Conservation (phyloP, 2,113 vertebrate species). For the Indicator indicator region DNA sequence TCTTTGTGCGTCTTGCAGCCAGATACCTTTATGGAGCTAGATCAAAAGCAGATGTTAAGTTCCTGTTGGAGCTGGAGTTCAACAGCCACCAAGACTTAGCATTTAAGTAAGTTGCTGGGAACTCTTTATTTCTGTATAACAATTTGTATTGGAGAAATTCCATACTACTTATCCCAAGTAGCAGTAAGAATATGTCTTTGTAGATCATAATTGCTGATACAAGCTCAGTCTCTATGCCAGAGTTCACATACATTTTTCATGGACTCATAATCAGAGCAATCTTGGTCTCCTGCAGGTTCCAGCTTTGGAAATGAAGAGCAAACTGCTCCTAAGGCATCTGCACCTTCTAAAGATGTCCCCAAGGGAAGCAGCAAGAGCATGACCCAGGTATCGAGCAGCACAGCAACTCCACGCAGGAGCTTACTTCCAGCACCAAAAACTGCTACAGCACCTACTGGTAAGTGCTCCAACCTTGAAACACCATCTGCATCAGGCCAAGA, state of each 20-base stretch:
- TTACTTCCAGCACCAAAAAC: conserved; percentile 83
- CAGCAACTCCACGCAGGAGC: conserved; percentile 79
- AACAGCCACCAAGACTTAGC: not conserved
- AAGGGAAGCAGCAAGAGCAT: conserved; percentile 69
- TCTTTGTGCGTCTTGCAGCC: not conserved
- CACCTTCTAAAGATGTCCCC: conserved; percentile 72
- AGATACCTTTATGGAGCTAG: not conserved
- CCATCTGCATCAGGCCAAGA: not conserved
- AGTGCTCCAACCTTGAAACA: conserved; percentile 25
- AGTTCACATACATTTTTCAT: conserved; percentile 65
- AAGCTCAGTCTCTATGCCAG: not conserved
- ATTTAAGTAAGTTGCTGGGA: not conserved
- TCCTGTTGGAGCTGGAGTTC: not conserved
- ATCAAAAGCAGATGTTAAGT: not conserved
- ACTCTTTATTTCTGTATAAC: not conserved
- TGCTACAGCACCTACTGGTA: conserved; percentile 68
- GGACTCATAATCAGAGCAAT: conserved; percentile 46
- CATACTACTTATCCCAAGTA: not conserved
- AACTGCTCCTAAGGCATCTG: conserved; percentile 63
- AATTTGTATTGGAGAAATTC: not conserved
- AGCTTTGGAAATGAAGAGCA: conserved; percentile 83
- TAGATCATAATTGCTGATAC: not conserved
- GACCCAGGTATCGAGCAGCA: conserved; percentile 64
- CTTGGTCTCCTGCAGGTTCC: conserved; percentile 79
- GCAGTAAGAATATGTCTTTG: not conserved